Evolutionary conservation across 2,113 vertebrate genomes (phyloP), one percentile per base, ranked within the genome.

Genomic region (Artemisiospiza belli): DNA sequence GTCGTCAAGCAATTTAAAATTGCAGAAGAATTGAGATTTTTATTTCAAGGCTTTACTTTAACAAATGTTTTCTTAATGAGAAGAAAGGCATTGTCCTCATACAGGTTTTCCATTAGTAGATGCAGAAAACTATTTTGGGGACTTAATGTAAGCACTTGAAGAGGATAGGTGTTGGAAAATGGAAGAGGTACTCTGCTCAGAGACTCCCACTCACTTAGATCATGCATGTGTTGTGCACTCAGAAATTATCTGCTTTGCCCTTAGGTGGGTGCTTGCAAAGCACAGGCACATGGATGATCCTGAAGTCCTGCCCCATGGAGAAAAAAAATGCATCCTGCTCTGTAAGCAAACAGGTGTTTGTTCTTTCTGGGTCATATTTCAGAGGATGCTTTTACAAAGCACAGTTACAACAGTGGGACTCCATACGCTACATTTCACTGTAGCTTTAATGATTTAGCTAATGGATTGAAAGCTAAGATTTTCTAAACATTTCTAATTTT

Each of bases 281-380:
- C 16, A 24, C 5, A 37, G 39, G 28, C 30, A 5, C 20, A 5
- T 49, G 49, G 39, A 37, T 10, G 6, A n/a, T 4, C 3, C 6
- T 11, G 33, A 35, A n/a, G 30, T 39, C 23, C 23, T 76, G 15
- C 7, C 25, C 23, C 6, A 3, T 6, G 31, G 54, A 62, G 37
- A 54, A 51, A 14, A 24, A 24, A 44, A 54, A 15, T 5, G 2
- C 55, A 7, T 39, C 41, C 55, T 51, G 11, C 30, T 37, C 18
- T 37, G 3, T 33, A 7, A 44, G 18, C 3, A 30, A 14, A 21
- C 3, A 37, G 12, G 1, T 24, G 2, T 22, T 12, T 30, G 6
- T 12, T 47, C 21, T 11, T 27, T 57, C 12, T 13, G 14, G 12
- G 7, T 28, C 3, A 1, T 46, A 10, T 46, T 79, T 52, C 30